Evolutionary conservation across 2,797 vertebrate genomes (phyloP).

Genomic region (Gymnopithys bicolor): DNA sequence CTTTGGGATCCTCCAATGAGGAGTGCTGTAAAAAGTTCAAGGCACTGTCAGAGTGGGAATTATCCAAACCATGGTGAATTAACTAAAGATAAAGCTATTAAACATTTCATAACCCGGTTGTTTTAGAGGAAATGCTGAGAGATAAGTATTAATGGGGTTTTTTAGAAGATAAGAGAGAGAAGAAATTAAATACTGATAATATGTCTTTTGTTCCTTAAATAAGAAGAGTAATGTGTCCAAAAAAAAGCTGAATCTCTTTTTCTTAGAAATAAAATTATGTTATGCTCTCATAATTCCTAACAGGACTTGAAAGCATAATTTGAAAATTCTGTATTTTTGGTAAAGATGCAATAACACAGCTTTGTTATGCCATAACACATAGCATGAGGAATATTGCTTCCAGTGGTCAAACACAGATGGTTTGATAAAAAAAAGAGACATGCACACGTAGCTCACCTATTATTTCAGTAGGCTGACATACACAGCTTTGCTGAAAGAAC

Average conservation of each 20-base stretch:
- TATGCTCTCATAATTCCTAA: not conserved
- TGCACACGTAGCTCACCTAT: not conserved
- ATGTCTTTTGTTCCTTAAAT: not conserved
- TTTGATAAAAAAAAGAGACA: not conserved
- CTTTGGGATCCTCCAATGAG: not conserved
- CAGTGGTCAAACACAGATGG: not conserved
- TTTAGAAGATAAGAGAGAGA: not conserved
- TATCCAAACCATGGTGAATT: slow-evolving; percentile 8
- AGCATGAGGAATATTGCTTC: not conserved
- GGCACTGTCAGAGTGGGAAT: not conserved
- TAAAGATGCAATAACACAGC: not conserved
- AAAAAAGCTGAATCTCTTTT: not conserved
- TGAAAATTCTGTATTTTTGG: not conserved
- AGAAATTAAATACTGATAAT: not conserved
- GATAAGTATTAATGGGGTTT: not conserved
- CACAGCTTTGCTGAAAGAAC: not conserved
- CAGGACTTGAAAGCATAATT: not conserved
- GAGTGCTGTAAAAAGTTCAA: slow-evolving; percentile 4
- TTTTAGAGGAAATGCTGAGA: not conserved
- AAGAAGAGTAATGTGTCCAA: not conserved
- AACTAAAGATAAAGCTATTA: slow-evolving; percentile 36
- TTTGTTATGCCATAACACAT: not conserved
- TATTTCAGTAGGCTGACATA: not conserved
- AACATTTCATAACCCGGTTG: not conserved
- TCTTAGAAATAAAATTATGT: not conserved